Conservation (phyloP, 2,113 vertebrate species). For the Sinocyclocheilus anophthalmus region DNA sequence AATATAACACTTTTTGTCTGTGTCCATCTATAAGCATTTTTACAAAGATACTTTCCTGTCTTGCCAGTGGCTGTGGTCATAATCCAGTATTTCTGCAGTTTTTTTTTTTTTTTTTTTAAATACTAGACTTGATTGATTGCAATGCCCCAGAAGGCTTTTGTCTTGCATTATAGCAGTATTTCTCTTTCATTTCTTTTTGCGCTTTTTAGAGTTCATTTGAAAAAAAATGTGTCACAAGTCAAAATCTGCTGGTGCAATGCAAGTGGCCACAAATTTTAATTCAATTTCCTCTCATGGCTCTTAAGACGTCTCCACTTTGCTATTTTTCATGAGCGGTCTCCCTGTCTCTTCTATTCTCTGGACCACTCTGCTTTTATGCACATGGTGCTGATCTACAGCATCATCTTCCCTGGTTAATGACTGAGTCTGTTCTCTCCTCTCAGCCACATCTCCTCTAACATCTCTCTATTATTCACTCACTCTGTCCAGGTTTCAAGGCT, state of each 20-base stretch:
- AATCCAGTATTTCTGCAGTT: not conserved
- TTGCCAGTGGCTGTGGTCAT: not conserved
- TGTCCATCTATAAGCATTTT: slow-evolving; percentile 18
- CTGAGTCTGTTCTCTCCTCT: slow-evolving; percentile 46
- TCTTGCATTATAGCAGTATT: slow-evolving; percentile 23
- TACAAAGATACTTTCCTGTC: not conserved
- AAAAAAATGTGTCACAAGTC: not conserved
- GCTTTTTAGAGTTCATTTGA: slow-evolving; percentile 17
- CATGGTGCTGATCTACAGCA: slow-evolving; percentile 35
- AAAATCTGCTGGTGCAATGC: slow-evolving; percentile 28
- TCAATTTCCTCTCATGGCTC: slow-evolving; percentile 46
- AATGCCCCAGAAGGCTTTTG: slow-evolving; percentile 20
- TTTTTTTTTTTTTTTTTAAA: not conserved
- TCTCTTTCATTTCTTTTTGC: slow-evolving; percentile 10
- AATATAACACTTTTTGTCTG: not conserved
- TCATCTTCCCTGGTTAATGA: slow-evolving; percentile 44
- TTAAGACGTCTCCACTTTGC: slow-evolving; percentile 46
- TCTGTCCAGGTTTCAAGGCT: slow-evolving; percentile 70
- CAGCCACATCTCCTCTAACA: slow-evolving; percentile 60
- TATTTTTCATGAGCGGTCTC: slow-evolving; percentile 56
- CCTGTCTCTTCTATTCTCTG: slow-evolving; percentile 61
- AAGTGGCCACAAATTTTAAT: slow-evolving; percentile 34
- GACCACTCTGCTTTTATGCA: slow-evolving; percentile 65
- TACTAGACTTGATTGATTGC: not conserved
- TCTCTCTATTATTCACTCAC: slow-evolving; percentile 61